Evolutionary conservation across 1,140 invertebrate species (phyloP).

Genomic region (Teleogryllus occipitalis): DNA sequence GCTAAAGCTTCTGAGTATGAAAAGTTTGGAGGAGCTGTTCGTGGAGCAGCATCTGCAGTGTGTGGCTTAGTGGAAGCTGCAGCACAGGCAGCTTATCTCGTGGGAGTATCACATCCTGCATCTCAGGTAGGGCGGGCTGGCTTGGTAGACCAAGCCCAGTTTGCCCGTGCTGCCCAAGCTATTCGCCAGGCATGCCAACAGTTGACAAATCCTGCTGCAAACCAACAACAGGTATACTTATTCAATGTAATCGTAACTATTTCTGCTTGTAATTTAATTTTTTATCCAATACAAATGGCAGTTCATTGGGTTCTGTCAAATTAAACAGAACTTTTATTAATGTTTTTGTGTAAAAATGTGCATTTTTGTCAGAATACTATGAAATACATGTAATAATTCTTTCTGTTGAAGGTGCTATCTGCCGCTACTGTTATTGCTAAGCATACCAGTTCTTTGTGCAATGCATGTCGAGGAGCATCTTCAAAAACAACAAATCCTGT

Average conservation of each 20-base stretch:
- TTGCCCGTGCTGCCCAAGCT: constrained; percentile 77
- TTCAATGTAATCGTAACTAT: background rate
- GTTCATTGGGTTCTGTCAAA: too few species aligned
- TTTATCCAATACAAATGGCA: background rate
- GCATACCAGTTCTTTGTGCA: constrained; percentile 91
- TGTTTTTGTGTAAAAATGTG: too few species aligned
- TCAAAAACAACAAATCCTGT: constrained; percentile 86
- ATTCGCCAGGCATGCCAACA: constrained; percentile 82
- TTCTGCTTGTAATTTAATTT: background rate
- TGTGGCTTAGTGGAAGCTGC: constrained; percentile 90
- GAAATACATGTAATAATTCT: too few species aligned
- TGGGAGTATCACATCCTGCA: constrained; percentile 83
- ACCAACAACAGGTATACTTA: constrained; percentile 61
- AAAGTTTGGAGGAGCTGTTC: constrained; percentile 78
- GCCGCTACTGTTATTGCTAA: constrained; percentile 93
- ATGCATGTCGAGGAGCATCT: constrained; percentile 86
- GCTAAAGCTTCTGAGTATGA: constrained; percentile 83
- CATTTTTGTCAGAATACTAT: too few species aligned
- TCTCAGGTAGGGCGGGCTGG: constrained; percentile 86
- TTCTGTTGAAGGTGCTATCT: constrained; percentile 57
- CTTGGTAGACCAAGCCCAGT: constrained; percentile 84
- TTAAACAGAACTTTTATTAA: too few species aligned
- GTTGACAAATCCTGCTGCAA: constrained; percentile 63
- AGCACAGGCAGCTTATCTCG: constrained; percentile 88
- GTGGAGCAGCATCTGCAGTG: constrained; percentile 75